phyloP scores from a whole-genome alignment of 2,113 vertebrate species.

The Litocranius walleri region DNA sequence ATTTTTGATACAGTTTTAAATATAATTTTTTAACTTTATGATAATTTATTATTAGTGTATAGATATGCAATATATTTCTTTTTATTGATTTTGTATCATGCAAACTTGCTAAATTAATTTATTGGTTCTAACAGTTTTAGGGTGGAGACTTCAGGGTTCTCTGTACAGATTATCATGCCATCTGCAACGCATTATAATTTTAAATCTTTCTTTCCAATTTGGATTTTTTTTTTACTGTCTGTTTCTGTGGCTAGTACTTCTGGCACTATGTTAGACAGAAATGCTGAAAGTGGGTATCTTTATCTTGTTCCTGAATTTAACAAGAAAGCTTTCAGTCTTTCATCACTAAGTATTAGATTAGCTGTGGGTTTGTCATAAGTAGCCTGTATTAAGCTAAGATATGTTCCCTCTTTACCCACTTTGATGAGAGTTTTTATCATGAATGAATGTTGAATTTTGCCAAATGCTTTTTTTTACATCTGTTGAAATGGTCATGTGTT shows the following conservation, averaged over 20 bases:
- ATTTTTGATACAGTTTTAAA: background rate
- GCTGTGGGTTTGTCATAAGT: background rate
- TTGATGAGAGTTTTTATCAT: background rate
- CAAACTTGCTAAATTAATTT: background rate
- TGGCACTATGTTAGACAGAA: background rate
- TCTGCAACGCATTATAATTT: background rate
- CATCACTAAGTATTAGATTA: background rate
- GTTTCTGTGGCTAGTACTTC: background rate
- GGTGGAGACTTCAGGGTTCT: background rate
- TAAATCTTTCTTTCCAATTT: background rate
- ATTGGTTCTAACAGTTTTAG: background rate
- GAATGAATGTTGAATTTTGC: background rate
- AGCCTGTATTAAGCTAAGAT: background rate
- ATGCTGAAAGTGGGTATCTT: background rate
- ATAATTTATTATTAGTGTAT: background rate
- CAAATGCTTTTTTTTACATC: background rate
- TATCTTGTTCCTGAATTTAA: background rate
- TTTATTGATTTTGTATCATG: background rate
- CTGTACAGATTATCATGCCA: background rate
- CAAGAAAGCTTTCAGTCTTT: background rate
- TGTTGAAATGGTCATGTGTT: background rate
- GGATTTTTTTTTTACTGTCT: background rate
- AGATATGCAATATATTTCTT: background rate
- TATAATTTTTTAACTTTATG: background rate
- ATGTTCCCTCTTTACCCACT: background rate